Percentiles rank a stretch among this genome's conserved stretches.
Conservation (phyloP, 2,888 invertebrate genomes). For the Pammene aurita region DNA sequence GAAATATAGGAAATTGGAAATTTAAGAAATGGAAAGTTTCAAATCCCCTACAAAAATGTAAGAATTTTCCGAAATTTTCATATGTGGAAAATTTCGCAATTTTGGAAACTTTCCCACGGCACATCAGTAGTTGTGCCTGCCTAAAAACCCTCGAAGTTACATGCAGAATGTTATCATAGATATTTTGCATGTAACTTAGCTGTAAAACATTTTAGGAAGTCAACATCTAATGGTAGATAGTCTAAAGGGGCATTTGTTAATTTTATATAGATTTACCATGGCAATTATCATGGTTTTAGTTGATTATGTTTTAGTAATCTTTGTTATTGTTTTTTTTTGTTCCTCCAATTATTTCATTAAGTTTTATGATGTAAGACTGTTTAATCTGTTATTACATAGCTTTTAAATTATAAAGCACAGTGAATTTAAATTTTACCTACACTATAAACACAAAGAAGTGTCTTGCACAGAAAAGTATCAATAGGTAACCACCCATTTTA, state of each 20-base stretch:
- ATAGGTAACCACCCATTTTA: conserved; percentile 22
- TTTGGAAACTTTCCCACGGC: too few relatives aligned
- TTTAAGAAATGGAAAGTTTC: too few relatives aligned
- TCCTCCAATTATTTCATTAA: conserved; percentile 16
- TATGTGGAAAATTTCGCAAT: too few relatives aligned
- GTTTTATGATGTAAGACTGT: not conserved
- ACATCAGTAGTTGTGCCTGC: conserved; percentile 23
- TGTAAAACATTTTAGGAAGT: conserved; percentile 13
- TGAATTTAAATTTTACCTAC: conserved; percentile 30
- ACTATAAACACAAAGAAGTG: conserved; percentile 30
- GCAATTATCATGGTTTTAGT: conserved; percentile 54
- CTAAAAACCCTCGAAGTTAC: conserved; percentile 5
- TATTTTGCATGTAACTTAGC: conserved; percentile 11
- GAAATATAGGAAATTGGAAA: too few relatives aligned
- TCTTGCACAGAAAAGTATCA: conserved; percentile 34
- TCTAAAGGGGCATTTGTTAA: conserved; percentile 57
- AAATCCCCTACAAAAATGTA: too few relatives aligned
- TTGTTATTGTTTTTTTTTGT: conserved; percentile 48
- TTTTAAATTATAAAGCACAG: conserved; percentile 30
- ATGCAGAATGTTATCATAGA: conserved; percentile 13
- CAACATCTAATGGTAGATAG: conserved; percentile 61
- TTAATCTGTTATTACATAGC: conserved; percentile 16
- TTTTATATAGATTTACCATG: conserved; percentile 47
- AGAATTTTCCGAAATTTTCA: too few relatives aligned
- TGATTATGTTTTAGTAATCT: conserved; percentile 76